Evolutionary conservation across 2,888 invertebrate genomes (phyloP).

Genomic region (Sminthurinus aureus): DNA sequence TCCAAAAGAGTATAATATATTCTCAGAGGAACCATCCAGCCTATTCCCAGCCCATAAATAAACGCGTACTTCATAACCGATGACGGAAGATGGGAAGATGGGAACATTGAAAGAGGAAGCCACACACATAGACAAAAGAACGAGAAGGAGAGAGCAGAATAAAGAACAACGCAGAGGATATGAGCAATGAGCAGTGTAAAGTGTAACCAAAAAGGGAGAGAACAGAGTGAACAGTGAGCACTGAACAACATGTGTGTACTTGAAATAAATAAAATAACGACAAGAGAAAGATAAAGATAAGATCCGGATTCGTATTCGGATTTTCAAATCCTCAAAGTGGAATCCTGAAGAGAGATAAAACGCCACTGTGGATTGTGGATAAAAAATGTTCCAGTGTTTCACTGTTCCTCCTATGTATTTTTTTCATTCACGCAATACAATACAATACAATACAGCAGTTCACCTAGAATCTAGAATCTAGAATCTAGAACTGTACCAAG

Average conservation of each 20-base stretch:
- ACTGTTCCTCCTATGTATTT: not conserved
- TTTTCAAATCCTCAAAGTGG: not conserved
- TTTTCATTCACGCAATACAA: not conserved
- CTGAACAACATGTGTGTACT: not conserved
- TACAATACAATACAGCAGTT: not conserved
- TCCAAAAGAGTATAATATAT: slow-evolving; percentile 20
- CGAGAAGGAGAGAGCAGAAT: not conserved
- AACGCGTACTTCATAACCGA: slow-evolving; percentile 10
- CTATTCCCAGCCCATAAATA: slow-evolving; percentile 27
- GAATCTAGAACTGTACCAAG: not conserved
- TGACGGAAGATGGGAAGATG: not conserved
- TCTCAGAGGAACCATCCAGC: slow-evolving; percentile 21
- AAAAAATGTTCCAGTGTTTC: too few species aligned
- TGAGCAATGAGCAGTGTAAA: not conserved
- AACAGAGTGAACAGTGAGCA: not conserved
- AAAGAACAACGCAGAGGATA: not conserved
- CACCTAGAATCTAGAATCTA: not conserved
- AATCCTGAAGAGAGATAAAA: not conserved
- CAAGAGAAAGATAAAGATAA: not conserved
- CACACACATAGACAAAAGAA: not conserved
- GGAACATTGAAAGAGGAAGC: not conserved
- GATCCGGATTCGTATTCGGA: not conserved
- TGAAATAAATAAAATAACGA: too few species aligned
- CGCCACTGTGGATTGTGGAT: not conserved
- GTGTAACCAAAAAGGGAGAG: not conserved